Base-by-base conservation (phyloP, 1,140 invertebrate genomes). In the Battus philenor region DNA sequence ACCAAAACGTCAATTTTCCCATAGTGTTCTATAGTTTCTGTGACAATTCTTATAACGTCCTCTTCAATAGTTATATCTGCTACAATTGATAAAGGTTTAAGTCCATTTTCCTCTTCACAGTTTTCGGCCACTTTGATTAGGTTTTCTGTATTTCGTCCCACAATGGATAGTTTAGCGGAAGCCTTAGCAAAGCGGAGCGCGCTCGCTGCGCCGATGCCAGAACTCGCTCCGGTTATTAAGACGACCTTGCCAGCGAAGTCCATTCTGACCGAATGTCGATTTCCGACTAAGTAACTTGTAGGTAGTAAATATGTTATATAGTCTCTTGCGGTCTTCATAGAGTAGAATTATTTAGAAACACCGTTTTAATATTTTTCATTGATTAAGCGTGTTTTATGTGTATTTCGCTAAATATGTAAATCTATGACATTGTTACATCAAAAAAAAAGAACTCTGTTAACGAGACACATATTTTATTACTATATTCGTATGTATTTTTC, bases 1-100 rank as follows among this genome's bases (percentile, higher is more conserved):
- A 95, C 83, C 2, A 93, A 66, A 26, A 93, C 84, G 72, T 93
- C 90, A 7, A 93, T 69, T 70, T 86, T 87, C n/a, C 88, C 88
- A 69, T 87, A 91, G 30, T 87, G 78, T 20, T 88, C 65, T 7
- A 91, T 69, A 1, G 90, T 90, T 4, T 83, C 75, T 15, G 91
- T 72, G 1, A 93, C 54, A 46, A 93, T 88, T 20, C 81, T 87
- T 53, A 89, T 66, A 1, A 87, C 80, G 59, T 93, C 91, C 8
- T 75, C 75, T 66, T 93, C 91, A 18, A 89, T 87, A 4, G 87
- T 90, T 15, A 94, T 56, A 60, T 95, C 93, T 1, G 90, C 93
- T 26, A 78, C 76, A 7, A 91, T 58, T 1, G 86, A 58, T 22
- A 89, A 67, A 1, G 90, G 88, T 64, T 61, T 58, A 1, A 36